Conservation (phyloP, 2,797 vertebrate species). For the Holocentrus rufus region DNA sequence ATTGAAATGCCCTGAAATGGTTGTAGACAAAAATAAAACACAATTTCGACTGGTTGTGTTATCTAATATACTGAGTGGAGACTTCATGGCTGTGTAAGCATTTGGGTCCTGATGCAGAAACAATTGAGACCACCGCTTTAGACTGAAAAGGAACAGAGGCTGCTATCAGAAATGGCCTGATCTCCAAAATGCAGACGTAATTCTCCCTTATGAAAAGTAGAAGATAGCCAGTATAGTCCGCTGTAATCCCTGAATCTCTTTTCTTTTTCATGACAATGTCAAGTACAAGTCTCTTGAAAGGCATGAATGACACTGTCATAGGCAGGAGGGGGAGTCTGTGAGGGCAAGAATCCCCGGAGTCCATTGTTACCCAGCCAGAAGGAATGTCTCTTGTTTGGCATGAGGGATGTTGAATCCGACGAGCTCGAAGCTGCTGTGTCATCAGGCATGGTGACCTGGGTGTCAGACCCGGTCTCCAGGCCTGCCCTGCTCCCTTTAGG, state of each 20-base stretch:
- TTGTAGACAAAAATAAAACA: background rate
- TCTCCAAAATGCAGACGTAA: background rate
- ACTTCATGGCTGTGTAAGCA: background rate
- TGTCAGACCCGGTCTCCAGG: slow-evolving; percentile 76
- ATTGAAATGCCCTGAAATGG: background rate
- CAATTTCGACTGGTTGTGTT: too few species aligned
- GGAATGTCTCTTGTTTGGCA: slow-evolving; percentile 83
- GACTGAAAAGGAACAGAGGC: slow-evolving; percentile 7
- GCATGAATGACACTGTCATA: slow-evolving; percentile 95
- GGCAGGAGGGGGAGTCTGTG: slow-evolving; percentile 89
- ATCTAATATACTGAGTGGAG: slow-evolving; percentile 6
- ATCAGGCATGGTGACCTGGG: slow-evolving; percentile 81
- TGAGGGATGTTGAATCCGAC: slow-evolving; percentile 72
- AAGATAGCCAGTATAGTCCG: slow-evolving; percentile 13
- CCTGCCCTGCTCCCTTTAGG: slow-evolving; percentile 83
- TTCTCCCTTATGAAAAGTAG: slow-evolving; percentile 5
- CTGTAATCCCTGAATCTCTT: slow-evolving; percentile 9
- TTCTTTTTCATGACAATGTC: slow-evolving; percentile 42
- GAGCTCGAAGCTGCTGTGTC: slow-evolving; percentile 70
- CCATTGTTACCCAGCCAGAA: slow-evolving; percentile 91
- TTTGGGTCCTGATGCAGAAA: slow-evolving; percentile 1
- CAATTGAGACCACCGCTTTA: slow-evolving; percentile 1
- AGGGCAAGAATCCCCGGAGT: slow-evolving; percentile 85
- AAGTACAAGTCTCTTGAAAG: slow-evolving; percentile 82
- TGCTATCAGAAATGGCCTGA: slow-evolving; percentile 16